Conservation (phyloP, 2,113 vertebrate species). For the Carollia perspicillata region DNA sequence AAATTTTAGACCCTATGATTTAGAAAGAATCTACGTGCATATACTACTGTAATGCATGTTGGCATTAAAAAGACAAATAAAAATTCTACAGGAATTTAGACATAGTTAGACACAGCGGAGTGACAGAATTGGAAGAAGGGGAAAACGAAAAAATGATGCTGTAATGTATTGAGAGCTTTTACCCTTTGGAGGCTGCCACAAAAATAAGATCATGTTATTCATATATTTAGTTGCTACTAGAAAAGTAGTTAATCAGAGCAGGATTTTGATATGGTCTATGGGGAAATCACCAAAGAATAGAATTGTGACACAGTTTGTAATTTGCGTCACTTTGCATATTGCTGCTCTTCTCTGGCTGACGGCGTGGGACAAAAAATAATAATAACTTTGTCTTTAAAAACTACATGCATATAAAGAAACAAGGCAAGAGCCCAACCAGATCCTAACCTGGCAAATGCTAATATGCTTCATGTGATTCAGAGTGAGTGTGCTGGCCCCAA, state of each 20-base stretch:
- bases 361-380: not conserved
- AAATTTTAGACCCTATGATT: constrained; percentile 18
- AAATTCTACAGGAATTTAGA: constrained; percentile 29
- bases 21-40: not conserved
- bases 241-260: constrained; percentile 58
- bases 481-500: constrained; percentile 11
- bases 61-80: constrained; percentile 39
- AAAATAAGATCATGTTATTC: constrained; percentile 29
- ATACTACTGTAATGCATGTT: constrained; percentile 3
- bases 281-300: constrained; percentile 44
- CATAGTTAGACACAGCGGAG: not conserved
- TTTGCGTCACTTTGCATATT: constrained; percentile 34
- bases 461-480: constrained; percentile 32
- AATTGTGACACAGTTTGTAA: not conserved
- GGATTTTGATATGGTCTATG: constrained; percentile 20
- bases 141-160: not conserved
- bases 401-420: not conserved
- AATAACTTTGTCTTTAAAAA: not conserved
- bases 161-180: not conserved
- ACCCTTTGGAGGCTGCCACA: not conserved
- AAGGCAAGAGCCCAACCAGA: not conserved
- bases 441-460: constrained; percentile 43
- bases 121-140: not conserved
- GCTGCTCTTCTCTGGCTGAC: not conserved
- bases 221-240: constrained; percentile 28